phyloP scores from a whole-genome alignment of 2,797 vertebrate species.

The Eidolon dupreanum region DNA sequence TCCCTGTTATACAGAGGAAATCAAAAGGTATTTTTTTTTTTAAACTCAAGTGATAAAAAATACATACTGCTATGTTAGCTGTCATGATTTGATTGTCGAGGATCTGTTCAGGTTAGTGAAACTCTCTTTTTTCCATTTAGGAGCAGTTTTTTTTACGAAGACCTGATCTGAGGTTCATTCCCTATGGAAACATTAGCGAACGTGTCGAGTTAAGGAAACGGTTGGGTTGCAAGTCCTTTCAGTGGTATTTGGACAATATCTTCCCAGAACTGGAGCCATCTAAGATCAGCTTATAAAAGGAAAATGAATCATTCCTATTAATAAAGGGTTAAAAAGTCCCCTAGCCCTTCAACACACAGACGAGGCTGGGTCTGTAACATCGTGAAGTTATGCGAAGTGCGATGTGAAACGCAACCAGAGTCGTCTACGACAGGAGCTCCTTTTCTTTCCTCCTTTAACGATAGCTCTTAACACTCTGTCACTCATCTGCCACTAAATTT shows the following conservation, averaged over 20 bases:
- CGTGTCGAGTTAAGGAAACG: slow-evolving; percentile 88
- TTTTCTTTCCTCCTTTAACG: background rate
- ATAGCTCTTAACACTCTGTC: too few species aligned
- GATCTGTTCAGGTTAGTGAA: background rate
- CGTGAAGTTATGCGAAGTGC: background rate
- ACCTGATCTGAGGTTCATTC: slow-evolving; percentile 88
- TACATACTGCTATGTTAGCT: background rate
- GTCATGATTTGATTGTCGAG: background rate
- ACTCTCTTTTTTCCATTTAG: slow-evolving; percentile 77
- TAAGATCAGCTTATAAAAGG: slow-evolving; percentile 85
- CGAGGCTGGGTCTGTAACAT: slow-evolving; percentile 58
- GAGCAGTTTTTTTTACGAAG: slow-evolving; percentile 93
- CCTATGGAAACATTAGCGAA: slow-evolving; percentile 92
- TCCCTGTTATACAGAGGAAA: background rate
- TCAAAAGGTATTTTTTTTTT: background rate
- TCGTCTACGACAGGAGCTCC: background rate
- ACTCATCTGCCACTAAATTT: background rate
- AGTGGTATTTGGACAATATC: slow-evolving; percentile 95
- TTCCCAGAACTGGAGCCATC: slow-evolving; percentile 95
- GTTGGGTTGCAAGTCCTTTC: slow-evolving; percentile 93
- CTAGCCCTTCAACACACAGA: slow-evolving; percentile 90
- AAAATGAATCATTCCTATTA: slow-evolving; percentile 87
- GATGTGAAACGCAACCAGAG: background rate
- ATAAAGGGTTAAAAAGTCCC: slow-evolving; percentile 89
- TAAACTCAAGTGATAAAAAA: background rate